Evolutionary conservation across 2,888 invertebrate species (phyloP), one percentile per base, ranked within the genome.

Genomic region (Ramazzottius varieornatus): DNA sequence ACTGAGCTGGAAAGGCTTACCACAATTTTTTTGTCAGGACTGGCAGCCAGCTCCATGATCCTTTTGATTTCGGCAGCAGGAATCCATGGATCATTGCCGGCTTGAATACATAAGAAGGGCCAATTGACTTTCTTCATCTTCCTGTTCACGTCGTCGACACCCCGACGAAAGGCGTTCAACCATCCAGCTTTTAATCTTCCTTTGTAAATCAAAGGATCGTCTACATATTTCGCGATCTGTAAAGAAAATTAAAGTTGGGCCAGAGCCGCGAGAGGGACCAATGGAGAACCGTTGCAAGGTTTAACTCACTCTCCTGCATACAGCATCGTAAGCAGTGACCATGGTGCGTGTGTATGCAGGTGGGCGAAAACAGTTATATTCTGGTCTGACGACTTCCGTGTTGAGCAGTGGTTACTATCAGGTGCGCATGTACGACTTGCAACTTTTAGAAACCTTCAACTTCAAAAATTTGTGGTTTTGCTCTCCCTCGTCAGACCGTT

Each of bases 51-150:
- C n/a, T 54, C 29, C 54, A 54, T 54, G 4, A 54, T 16, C 29
- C 29, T 13, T 54, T 54, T 29, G 54, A 54, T 54, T 54, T 54
- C 54, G 8, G 4, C 4, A 16, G 54, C 54, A 8, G 54, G 54
- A 8, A 54, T 54, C 54, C 54, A 54, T 8, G 54, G 54, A 24
- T 54, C 54, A 29, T n/a, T 54, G 20, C 54, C 54, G 29, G 20
- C 54, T 54, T 54, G 54, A 54, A 54, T 54, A 24, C 54, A 54
- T 4, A 54, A 29, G 24, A 54, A 54, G 16, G 54, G 54, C 54
- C 54, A 54, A 4, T 54, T 54, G 16, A 54, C 54, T 4, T 13
- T 8, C 16, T 4, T 16, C 24, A 54, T 54, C 16, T 24, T 24
- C 29, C 24, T 54, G 54, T 24, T 29, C 4, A 54, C 29, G 4